phyloP scores from a whole-genome alignment of 2,888 invertebrate species.

The Petrolisthes cinctipes region DNA sequence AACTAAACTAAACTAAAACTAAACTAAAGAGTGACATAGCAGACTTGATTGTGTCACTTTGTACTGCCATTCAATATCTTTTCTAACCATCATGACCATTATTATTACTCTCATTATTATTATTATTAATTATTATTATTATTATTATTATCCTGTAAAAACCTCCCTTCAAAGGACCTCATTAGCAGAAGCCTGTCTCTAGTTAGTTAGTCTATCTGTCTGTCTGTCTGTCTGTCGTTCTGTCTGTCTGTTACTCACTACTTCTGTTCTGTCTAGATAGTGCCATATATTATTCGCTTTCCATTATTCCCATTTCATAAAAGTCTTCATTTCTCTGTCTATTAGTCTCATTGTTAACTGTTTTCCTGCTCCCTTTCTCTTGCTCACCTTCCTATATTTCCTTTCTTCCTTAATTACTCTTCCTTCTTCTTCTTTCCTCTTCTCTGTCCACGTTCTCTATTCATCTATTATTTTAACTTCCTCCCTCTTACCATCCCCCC shows the following conservation, averaged over 20 bases:
- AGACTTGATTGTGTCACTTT: conserved; percentile 35
- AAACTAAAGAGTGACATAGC: conserved; percentile 39
- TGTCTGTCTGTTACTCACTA: neutral
- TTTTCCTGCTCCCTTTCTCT: neutral
- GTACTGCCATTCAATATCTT: neutral
- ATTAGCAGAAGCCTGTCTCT: conserved; percentile 26
- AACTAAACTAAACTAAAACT: neutral
- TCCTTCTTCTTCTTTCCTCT: neutral
- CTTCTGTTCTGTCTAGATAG: too few relatives aligned
- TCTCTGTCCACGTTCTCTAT: conserved; percentile 6
- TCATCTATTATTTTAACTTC: neutral
- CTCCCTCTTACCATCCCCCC: neutral
- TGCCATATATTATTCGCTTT: too few relatives aligned
- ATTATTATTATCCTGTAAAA: neutral
- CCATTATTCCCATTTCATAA: too few relatives aligned
- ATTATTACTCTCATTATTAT: neutral
- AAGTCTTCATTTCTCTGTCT: neutral
- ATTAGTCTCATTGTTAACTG: neutral
- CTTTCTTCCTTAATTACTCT: neutral
- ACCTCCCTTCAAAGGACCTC: conserved; percentile 37
- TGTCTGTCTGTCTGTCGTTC: neutral
- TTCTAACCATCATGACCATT: too few relatives aligned
- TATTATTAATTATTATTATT: too few relatives aligned
- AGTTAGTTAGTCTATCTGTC: neutral
- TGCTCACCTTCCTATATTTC: neutral